phyloP scores from a whole-genome alignment of 2,888 invertebrate species.

The Tachina grossa region DNA sequence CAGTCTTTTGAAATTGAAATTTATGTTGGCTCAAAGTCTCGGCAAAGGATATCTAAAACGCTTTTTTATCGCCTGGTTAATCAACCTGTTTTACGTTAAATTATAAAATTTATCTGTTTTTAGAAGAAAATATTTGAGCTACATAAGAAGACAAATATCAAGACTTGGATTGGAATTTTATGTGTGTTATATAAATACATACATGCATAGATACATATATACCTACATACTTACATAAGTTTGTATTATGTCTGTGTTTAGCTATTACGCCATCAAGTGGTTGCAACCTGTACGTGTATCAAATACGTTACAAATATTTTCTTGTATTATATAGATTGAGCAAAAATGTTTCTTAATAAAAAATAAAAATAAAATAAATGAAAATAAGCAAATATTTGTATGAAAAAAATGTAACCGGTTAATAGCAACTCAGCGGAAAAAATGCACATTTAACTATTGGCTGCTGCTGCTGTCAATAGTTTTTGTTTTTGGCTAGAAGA shows the following conservation, averaged over 20 bases:
- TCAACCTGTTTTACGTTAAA: slow-evolving; percentile 45
- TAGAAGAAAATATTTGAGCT: not conserved
- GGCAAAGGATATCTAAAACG: slow-evolving; percentile 29
- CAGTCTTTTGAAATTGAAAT: slow-evolving; percentile 40
- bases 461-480: slow-evolving; percentile 5
- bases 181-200: not conserved
- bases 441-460: slow-evolving; percentile 30
- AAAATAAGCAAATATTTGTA: slow-evolving; percentile 23
- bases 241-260: not conserved
- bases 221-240: not conserved
- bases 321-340: not conserved
- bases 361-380: not conserved
- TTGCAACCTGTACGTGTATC: slow-evolving; percentile 9
- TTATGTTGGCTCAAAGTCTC: slow-evolving; percentile 23
- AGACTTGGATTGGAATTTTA: slow-evolving; percentile 19
- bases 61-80: slow-evolving; percentile 41
- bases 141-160: slow-evolving; percentile 10
- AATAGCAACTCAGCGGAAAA: slow-evolving; percentile 27
- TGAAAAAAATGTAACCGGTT: slow-evolving; percentile 58
- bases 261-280: slow-evolving; percentile 33
- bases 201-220: too few species aligned
- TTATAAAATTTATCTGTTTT: slow-evolving; percentile 20
- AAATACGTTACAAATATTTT: slow-evolving; percentile 40
- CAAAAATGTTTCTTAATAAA: slow-evolving; percentile 25
- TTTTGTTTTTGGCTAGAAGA: not conserved